Evolutionary conservation across 2,113 vertebrate genomes (phyloP).

Genomic region (Tenebrosternarchus preto): DNA sequence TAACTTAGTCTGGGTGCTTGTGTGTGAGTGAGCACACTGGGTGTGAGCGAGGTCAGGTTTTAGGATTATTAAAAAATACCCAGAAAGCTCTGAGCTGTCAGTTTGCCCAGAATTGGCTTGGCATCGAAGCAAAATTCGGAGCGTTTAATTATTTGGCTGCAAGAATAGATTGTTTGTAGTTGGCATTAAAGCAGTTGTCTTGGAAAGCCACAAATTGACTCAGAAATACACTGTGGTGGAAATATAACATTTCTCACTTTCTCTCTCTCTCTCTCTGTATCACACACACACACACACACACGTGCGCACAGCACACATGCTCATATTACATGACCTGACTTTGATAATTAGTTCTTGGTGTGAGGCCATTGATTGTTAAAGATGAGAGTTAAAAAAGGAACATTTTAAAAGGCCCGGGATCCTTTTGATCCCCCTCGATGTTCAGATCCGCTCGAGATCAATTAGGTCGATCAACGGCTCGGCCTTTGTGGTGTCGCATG

Average conservation of each 20-base stretch:
- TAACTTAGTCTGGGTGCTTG: conserved; percentile 18
- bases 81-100: conserved; percentile 35
- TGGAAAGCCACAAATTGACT: background rate
- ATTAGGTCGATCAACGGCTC: conserved; percentile 66
- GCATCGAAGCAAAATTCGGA: conserved; percentile 29
- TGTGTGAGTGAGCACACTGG: conserved; percentile 2
- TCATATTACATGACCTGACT: conserved; percentile 47
- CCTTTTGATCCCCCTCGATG: conserved; percentile 24
- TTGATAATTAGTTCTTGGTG: conserved; percentile 58
- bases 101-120: conserved; percentile 25
- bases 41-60: conserved; percentile 10
- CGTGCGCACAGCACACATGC: no score
- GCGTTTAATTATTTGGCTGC: conserved; percentile 47
- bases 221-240: background rate
- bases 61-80: conserved; percentile 32
- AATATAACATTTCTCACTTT: background rate
- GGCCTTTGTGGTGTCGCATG: conserved; percentile 62
- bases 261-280: background rate
- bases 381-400: conserved; percentile 58
- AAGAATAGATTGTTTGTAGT: conserved; percentile 35
- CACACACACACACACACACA: conserved; percentile 17
- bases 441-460: conserved; percentile 67
- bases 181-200: background rate
- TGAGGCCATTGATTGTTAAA: conserved; percentile 64
- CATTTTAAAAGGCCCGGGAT: conserved; percentile 31